Base-by-base conservation (phyloP, 2,888 invertebrate genomes). In the Euphydryas editha region DNA sequence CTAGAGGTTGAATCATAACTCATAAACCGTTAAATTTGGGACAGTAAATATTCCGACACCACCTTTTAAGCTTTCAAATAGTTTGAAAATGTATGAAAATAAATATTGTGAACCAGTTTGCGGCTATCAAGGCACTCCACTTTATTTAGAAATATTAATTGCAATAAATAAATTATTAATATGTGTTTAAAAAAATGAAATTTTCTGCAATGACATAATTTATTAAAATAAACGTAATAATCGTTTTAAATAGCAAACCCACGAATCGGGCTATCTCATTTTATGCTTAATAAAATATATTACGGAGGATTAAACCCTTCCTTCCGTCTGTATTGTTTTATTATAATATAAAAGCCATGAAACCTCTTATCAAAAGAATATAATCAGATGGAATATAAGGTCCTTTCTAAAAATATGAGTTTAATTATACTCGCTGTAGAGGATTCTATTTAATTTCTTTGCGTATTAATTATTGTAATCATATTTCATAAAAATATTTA, bases 271-370 rank as follows among this genome's bases (percentile, higher is more conserved):
- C 13, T 59, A 64, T 65, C 59, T 59, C 36, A 55, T 59, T 55
- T 64, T 46, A 59, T 55, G 59, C 64, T 58, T 64, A 55, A 47
- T 62, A 62, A 62, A 62, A 46, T 56, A 62, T 37, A 56, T 37
- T 44, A 58, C 44, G 42, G 56, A 30, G 62, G 62, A 56, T 62
- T 62, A 51, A 51, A 42, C 55, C 56, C 56, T 46, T 56, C 56
- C 56, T 46, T 56, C 36, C 62, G 46, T 55, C 24, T 18, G 51
- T 51, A 51, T 51, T 51, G 51, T 51, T 51, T 51, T 51, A 51
- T 51, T 51, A 51, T 51, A 51, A 51, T 24, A 30, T 51, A 24
- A 51, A 51, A 30, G 51, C 24, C 51, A 7, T 51, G 61, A 61
- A 61, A 61, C 54, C 44, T 61, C 42, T 61, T 61, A 55, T 61